Evolutionary conservation across 2,113 vertebrate species (phyloP).

Genomic region (Vanacampus margaritifer): DNA sequence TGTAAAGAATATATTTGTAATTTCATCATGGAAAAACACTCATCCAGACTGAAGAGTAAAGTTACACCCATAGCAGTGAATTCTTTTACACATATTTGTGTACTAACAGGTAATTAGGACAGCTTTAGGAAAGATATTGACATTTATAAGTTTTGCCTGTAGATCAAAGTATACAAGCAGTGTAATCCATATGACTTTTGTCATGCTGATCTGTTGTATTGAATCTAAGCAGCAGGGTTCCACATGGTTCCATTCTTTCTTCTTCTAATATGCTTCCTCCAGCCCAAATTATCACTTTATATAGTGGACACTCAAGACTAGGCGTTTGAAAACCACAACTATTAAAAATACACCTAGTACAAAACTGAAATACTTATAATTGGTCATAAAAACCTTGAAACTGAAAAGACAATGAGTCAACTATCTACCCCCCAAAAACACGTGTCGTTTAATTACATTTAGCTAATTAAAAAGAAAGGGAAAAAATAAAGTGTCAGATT

Average conservation of each 20-base stretch:
- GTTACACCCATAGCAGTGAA: neutral
- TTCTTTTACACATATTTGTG: neutral
- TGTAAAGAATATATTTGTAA: neutral
- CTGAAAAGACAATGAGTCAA: neutral
- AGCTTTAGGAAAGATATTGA: neutral
- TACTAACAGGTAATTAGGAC: neutral
- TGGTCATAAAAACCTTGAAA: neutral
- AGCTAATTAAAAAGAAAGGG: constrained; percentile 34
- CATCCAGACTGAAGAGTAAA: neutral
- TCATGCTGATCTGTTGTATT: neutral
- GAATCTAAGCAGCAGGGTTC: neutral
- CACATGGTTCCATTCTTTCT: neutral
- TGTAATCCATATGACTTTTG: neutral
- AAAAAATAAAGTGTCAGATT: constrained; percentile 9
- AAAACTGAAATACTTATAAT: too few species aligned
- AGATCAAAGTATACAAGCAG: neutral
- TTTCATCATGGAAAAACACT: constrained; percentile 10
- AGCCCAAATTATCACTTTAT: neutral
- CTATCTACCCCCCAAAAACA: neutral
- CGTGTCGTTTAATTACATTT: neutral
- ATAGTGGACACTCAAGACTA: neutral
- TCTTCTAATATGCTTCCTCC: neutral
- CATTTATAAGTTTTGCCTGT: too few species aligned
- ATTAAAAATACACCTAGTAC: too few species aligned
- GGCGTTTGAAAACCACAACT: too few species aligned